Evolutionary conservation across 2,113 vertebrate species (phyloP).

Genomic region (Syngnathus typhle): DNA sequence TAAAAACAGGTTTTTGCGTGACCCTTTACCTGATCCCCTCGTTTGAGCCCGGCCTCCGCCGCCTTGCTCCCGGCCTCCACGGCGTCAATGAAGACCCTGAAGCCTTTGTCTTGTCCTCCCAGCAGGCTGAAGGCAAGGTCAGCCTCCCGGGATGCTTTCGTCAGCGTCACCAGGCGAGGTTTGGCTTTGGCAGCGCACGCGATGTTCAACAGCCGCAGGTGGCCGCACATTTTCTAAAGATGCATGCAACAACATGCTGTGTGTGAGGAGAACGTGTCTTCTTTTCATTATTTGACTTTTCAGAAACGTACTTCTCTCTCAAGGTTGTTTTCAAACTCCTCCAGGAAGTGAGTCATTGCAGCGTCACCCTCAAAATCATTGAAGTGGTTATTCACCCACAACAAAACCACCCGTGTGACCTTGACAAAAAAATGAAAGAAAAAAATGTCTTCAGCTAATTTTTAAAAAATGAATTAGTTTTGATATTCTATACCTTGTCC

Average conservation of each 20-base stretch:
- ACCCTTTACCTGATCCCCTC: slow-evolving; percentile 86
- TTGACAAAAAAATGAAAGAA: slow-evolving; percentile 47
- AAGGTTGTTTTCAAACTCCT: slow-evolving; percentile 98
- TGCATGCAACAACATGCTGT: not conserved
- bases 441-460: not conserved
- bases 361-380: slow-evolving; percentile 98
- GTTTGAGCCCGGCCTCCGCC: slow-evolving; percentile 89
- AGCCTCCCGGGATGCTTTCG: slow-evolving; percentile 90
- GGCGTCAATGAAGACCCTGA: slow-evolving; percentile 92
- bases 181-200: slow-evolving; percentile 98
- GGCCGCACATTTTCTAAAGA: slow-evolving; percentile 93
- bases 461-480: not conserved
- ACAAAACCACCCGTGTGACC: slow-evolving; percentile 98
- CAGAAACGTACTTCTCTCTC: slow-evolving; percentile 84
- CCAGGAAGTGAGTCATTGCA: slow-evolving; percentile 94
- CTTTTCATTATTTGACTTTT: rapidly evolving
- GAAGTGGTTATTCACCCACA: slow-evolving; percentile 99
- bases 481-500: slow-evolving; percentile 87
- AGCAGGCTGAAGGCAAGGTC: slow-evolving; percentile 89
- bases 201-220: slow-evolving; percentile 96
- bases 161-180: slow-evolving; percentile 87
- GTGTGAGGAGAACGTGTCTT: not conserved
- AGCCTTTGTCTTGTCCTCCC: slow-evolving; percentile 93
- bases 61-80: slow-evolving; percentile 93
- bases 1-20: too few relatives aligned